phyloP scores from a whole-genome alignment of 2,888 invertebrate species.

The Heliconius sara region DNA sequence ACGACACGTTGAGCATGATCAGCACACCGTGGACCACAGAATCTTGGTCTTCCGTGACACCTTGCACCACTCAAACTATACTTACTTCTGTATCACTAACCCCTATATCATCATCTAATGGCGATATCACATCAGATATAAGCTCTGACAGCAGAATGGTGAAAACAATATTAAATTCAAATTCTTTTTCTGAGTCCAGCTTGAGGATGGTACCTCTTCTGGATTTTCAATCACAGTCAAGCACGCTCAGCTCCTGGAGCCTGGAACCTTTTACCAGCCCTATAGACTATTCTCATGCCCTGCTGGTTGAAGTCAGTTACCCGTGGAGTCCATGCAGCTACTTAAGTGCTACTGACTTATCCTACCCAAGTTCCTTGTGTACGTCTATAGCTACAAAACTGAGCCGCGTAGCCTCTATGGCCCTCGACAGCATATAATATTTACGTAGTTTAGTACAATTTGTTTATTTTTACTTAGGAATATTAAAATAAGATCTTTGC shows the following conservation, averaged over 20 bases:
- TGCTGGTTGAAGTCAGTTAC: conserved; percentile 50
- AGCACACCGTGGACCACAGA: conserved; percentile 64
- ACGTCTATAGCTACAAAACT: conserved; percentile 33
- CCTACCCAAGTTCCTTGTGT: conserved; percentile 59
- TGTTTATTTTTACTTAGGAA: not conserved
- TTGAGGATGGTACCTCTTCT: not conserved
- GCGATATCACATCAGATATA: conserved; percentile 34
- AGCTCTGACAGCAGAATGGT: conserved; percentile 43
- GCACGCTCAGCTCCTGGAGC: conserved; percentile 59
- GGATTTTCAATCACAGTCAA: not conserved
- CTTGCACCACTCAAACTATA: conserved; percentile 3
- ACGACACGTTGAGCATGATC: conserved; percentile 63
- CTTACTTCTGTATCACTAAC: not conserved
- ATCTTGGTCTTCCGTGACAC: conserved; percentile 49
- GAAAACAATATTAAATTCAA: conserved; percentile 31
- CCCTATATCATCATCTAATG: conserved; percentile 49
- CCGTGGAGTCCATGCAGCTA: conserved; percentile 59
- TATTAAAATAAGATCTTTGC: conserved; percentile 13
- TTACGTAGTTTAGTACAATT: not conserved
- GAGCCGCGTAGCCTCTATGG: not conserved
- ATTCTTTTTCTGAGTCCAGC: conserved; percentile 17
- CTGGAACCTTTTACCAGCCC: conserved; percentile 57
- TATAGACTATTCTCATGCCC: conserved; percentile 31
- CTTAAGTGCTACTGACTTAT: conserved; percentile 48
- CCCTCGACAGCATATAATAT: conserved; percentile 14